Evolutionary conservation across 2,888 invertebrate genomes (phyloP).

Genomic region (Cryptus armator): DNA sequence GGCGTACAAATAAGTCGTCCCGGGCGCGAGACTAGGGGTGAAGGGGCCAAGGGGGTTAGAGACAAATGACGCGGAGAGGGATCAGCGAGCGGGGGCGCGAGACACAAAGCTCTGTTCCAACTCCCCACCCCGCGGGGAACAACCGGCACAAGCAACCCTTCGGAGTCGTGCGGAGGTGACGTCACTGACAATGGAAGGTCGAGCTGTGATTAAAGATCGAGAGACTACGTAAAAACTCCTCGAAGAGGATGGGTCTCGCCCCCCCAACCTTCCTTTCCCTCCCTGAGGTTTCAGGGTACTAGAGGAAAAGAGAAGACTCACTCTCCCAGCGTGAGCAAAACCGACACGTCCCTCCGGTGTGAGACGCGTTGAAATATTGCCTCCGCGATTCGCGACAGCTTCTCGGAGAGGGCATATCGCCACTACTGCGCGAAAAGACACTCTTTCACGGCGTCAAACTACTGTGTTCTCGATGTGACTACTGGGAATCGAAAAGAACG

Average conservation of each 20-base stretch:
- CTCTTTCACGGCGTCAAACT: slow-evolving; percentile 38
- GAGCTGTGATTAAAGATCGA: slow-evolving; percentile 85
- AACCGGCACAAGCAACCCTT: slow-evolving; percentile 74
- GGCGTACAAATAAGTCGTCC: slow-evolving; percentile 81
- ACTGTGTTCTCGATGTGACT: not conserved
- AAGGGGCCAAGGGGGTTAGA: slow-evolving; percentile 55
- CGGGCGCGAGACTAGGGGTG: slow-evolving; percentile 12
- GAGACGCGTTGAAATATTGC: slow-evolving; percentile 81
- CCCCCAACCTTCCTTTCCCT: not conserved
- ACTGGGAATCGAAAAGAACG: not conserved
- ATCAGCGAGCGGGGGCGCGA: slow-evolving; percentile 72
- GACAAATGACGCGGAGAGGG: slow-evolving; percentile 83
- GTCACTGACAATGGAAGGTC: slow-evolving; percentile 84
- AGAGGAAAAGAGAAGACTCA: not conserved
- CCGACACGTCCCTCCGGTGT: slow-evolving; percentile 63
- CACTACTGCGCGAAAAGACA: slow-evolving; percentile 42
- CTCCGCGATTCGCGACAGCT: slow-evolving; percentile 82
- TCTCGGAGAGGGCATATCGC: slow-evolving; percentile 65
- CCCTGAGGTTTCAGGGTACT: slow-evolving; percentile 5
- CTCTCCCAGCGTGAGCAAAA: slow-evolving; percentile 24
- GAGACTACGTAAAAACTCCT: slow-evolving; percentile 84
- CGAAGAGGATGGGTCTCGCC: slow-evolving; percentile 75
- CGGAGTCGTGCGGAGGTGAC: slow-evolving; percentile 81
- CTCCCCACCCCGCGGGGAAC: slow-evolving; percentile 2
- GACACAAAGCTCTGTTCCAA: slow-evolving; percentile 66